phyloP scores from a whole-genome alignment of 2,888 invertebrate genomes.

The Candidula unifasciata region DNA sequence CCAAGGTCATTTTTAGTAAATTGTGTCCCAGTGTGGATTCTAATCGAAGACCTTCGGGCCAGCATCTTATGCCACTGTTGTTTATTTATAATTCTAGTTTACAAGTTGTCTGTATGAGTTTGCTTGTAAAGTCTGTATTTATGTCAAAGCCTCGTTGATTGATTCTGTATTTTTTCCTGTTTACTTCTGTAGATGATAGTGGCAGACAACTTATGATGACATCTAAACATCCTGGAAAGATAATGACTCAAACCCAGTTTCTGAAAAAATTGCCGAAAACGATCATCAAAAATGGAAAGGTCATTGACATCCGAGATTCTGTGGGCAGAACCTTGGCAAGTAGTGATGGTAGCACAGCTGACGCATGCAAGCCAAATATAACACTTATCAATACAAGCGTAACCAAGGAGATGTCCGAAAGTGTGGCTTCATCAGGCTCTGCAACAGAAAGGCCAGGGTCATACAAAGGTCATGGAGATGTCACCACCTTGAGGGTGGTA shows the following conservation, averaged over 20 bases:
- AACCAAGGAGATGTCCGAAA: conserved; percentile 50
- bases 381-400: conserved; percentile 50
- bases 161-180: neutral
- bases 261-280: conserved; percentile 72
- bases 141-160: too few species aligned
- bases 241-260: conserved; percentile 72
- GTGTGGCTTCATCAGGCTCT: neutral
- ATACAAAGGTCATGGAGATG: conserved; percentile 69
- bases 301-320: conserved; percentile 74
- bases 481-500: conserved; percentile 74
- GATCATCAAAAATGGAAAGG: conserved; percentile 74
- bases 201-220: neutral
- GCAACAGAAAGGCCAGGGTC: conserved; percentile 60
- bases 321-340: conserved; percentile 63
- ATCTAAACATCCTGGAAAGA: conserved; percentile 60
- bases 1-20: too few species aligned
- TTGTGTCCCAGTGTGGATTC: too few species aligned
- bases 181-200: neutral
- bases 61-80: too few species aligned
- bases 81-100: neutral
- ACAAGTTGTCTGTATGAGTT: too few species aligned
- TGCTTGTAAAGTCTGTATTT: too few species aligned
- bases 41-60: too few species aligned
- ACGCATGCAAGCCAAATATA: conserved; percentile 28
- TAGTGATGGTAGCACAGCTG: neutral